Conservation (phyloP, 2,888 invertebrate species). For the Nebria brevicollis region DNA sequence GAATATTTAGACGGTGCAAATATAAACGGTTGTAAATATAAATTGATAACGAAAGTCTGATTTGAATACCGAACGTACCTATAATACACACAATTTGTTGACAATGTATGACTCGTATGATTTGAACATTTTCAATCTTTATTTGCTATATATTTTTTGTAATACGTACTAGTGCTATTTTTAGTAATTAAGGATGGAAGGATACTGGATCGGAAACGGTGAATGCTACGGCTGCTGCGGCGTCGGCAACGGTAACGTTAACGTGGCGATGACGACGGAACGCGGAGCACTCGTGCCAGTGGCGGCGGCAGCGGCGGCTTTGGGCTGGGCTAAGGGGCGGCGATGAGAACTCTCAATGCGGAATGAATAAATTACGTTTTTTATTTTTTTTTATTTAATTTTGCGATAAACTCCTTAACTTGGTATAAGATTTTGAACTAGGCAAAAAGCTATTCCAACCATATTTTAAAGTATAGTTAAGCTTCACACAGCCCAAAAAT, state of each 20-base stretch:
- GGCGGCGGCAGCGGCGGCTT: constrained; percentile 57
- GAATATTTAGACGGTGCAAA: no score
- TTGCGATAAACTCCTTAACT: constrained; percentile 51
- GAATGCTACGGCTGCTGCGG: constrained; percentile 14
- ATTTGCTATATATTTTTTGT: not conserved
- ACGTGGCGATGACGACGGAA: constrained; percentile 45
- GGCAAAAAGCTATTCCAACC: constrained; percentile 68
- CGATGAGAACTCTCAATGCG: constrained; percentile 55
- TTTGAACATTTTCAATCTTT: not conserved
- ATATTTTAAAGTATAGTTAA: constrained; percentile 61
- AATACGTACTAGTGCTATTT: not conserved
- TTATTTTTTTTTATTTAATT: not conserved
- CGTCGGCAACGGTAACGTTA: constrained; percentile 35
- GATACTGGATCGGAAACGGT: constrained; percentile 9
- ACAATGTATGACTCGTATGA: not conserved
- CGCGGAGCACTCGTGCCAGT: constrained; percentile 52
- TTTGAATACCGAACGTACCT: no score
- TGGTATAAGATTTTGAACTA: constrained; percentile 64
- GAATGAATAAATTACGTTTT: constrained; percentile 57
- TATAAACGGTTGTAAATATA: no score
- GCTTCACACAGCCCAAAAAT: constrained; percentile 74
- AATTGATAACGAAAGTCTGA: no score
- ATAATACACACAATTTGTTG: not conserved
- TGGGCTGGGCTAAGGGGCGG: constrained; percentile 58
- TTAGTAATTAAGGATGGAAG: constrained; percentile 4